Base-by-base conservation (phyloP, 2,888 invertebrate species). In the Drosophila villosipedis region DNA sequence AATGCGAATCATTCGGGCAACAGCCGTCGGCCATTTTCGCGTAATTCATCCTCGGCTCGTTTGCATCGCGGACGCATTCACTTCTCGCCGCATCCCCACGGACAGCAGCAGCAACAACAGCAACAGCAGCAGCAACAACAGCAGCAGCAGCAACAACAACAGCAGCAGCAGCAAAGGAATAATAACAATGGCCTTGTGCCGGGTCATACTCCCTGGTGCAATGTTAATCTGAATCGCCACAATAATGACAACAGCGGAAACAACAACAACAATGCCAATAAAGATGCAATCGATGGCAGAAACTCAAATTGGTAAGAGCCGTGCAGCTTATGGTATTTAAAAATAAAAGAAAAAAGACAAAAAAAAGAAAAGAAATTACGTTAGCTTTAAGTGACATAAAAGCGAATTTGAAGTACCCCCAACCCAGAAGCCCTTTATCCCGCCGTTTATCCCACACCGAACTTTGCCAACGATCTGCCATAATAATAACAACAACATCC, bases 231-330 rank as follows among this genome's bases (percentile, higher is more conserved):
- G 53, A 74, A 71, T 66, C 73, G 79, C n/a, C 75, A 74, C 64
- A 78, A 58, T 68, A 76, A 76, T 85, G 80, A 82, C 77, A 70
- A 54, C 69, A 71, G 30, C 31, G 50, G 30, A 28, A 73, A 49
- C 71, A 77, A 58, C 65, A 76, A 65, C 70, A 76, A 68, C 67
- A 80, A 70, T 65, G 72, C 60, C 70, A 82, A 75, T 64, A 86
- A 83, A 78, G 87, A 83, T 59, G 77, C 78, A 62, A 78, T 75
- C 66, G 84, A 78, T 68, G 84, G 82, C 76, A 79, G 83, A 93
- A 92, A 85, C 85, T 74, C 90, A 69, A 91, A 92, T 90, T 93
- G 93, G 93, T 93, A 93, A 93, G 93, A 91, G 82, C 66, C 69
- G 68, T 70, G 78, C 71, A 83, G 86, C 86, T 80, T 82, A 73